Conservation (phyloP, 2,888 invertebrate genomes). For the Drosophila nigricruria region DNA sequence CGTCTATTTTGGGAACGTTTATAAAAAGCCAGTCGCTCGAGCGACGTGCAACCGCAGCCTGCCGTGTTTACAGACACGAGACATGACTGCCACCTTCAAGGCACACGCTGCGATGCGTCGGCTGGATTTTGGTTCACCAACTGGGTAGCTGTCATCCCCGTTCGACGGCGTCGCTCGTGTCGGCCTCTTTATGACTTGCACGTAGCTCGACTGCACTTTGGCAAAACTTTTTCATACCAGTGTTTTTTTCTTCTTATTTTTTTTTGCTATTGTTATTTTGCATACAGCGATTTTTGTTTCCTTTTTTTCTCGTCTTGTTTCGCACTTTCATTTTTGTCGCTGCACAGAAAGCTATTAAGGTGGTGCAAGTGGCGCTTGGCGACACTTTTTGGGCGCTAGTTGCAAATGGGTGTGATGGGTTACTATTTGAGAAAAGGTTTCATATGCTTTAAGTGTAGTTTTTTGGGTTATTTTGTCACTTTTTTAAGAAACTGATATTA, state of each 20-base stretch:
- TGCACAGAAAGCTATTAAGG: conserved; percentile 50
- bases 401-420: background rate
- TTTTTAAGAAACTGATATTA: too few species aligned
- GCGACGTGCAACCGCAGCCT: conserved; percentile 66
- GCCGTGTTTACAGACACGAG: conserved; percentile 68
- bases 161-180: conserved; percentile 2
- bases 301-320: conserved; percentile 1
- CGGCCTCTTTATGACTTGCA: conserved; percentile 56
- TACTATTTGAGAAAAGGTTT: conserved; percentile 34
- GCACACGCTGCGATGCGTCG: conserved; percentile 14
- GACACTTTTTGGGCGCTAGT: conserved; percentile 29
- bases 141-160: background rate
- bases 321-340: conserved; percentile 31
- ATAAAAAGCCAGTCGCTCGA: conserved; percentile 38
- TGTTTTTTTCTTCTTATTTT: background rate
- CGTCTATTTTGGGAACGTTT: conserved; percentile 64
- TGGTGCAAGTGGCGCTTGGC: conserved; percentile 35
- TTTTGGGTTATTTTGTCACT: background rate
- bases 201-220: conserved; percentile 57
- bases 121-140: conserved; percentile 2
- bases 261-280: conserved; percentile 42
- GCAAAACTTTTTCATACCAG: conserved; percentile 34
- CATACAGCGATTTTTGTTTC: conserved; percentile 24
- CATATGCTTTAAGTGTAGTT: background rate
- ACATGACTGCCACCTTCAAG: conserved; percentile 56